phyloP scores from a whole-genome alignment of 53 echinoderm and acorn worm genomes.

The Temnopleurus reevesii region DNA sequence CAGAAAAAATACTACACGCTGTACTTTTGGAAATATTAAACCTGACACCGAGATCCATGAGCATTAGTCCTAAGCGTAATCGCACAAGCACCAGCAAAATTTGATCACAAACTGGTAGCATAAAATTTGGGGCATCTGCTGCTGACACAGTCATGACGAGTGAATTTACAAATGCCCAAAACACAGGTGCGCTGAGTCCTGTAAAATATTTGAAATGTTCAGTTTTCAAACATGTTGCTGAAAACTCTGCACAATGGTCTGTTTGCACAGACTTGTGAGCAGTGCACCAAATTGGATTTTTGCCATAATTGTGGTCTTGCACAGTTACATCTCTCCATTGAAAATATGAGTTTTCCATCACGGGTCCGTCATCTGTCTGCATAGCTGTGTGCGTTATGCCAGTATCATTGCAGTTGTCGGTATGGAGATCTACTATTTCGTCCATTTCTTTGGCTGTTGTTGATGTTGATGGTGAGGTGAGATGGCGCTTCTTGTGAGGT shows the following conservation, averaged over 20 bases:
- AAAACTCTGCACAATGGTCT: too few relatives aligned
- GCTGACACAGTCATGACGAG: background rate
- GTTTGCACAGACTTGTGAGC: too few relatives aligned
- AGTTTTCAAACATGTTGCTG: background rate
- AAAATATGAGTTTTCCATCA: too few relatives aligned
- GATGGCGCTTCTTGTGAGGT: background rate
- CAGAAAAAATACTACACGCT: conserved; percentile 54
- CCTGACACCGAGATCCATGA: conserved; percentile 54
- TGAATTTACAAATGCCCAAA: conserved; percentile 27
- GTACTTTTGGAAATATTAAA: conserved; percentile 42
- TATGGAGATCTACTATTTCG: too few relatives aligned
- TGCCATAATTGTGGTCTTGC: too few relatives aligned
- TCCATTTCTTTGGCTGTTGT: too few relatives aligned
- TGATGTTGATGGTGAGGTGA: too few relatives aligned
- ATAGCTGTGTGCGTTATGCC: too few relatives aligned
- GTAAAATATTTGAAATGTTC: conserved; percentile 63
- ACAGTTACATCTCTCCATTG: too few relatives aligned
- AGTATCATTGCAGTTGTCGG: too few relatives aligned
- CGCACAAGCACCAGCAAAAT: conserved; percentile 62
- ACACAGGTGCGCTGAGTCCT: conserved; percentile 53
- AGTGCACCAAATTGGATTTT: too few relatives aligned
- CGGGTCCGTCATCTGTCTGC: too few relatives aligned
- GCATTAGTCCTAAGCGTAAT: conserved; percentile 58
- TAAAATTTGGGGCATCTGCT: conserved; percentile 13
- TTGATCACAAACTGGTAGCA: conserved; percentile 38